Evolutionary conservation across 2,113 vertebrate species (phyloP).

Genomic region (Rhegmatorhina hoffmannsi): DNA sequence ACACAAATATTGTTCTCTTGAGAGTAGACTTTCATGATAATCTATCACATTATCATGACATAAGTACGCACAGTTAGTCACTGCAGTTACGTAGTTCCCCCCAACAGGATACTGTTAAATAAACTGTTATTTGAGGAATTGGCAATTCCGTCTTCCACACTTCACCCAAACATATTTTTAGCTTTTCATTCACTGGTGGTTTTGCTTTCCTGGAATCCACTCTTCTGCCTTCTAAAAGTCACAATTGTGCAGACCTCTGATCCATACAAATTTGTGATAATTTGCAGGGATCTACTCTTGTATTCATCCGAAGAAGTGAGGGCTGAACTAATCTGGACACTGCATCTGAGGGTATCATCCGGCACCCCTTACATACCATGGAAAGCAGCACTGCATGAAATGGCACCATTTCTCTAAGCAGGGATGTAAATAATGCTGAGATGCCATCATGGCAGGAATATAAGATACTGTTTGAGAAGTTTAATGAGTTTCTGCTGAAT

Average conservation of each 20-base stretch:
- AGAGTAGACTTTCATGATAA: background rate
- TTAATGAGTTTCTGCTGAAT: background rate
- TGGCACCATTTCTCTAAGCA: background rate
- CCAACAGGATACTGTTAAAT: constrained; percentile 10
- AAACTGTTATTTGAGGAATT: constrained; percentile 22
- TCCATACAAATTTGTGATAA: background rate
- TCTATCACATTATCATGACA: background rate
- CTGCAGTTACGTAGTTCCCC: background rate
- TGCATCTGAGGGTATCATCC: background rate
- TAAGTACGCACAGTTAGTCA: background rate
- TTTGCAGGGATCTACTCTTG: background rate
- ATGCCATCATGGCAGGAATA: background rate
- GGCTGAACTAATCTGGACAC: background rate
- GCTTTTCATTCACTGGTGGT: background rate
- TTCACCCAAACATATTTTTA: background rate
- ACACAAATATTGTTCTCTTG: background rate
- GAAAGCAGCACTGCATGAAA: background rate
- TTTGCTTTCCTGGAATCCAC: background rate
- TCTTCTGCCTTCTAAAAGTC: background rate
- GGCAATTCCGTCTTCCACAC: background rate
- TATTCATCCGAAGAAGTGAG: background rate
- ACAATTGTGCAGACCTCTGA: background rate
- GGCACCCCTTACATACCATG: background rate
- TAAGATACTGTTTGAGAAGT: background rate
- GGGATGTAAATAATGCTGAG: background rate